Evolutionary conservation across 1,140 invertebrate genomes (phyloP).

Genomic region (Aphis gossypii): DNA sequence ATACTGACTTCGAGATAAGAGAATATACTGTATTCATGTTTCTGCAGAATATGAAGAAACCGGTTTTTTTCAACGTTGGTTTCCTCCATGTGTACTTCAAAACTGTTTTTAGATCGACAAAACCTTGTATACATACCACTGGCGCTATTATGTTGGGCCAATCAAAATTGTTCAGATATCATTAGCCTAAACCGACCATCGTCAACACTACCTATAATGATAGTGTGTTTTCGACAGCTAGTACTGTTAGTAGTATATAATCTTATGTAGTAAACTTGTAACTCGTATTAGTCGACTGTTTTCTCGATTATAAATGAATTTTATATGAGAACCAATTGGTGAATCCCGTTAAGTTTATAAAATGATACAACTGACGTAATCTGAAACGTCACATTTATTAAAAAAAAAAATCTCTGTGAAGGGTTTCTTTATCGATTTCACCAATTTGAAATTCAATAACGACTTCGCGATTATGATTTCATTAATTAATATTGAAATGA

Average conservation of each 20-base stretch:
- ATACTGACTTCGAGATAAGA: constrained; percentile 50
- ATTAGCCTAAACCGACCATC: background rate
- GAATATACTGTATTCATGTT: constrained; percentile 49
- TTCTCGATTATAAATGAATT: background rate
- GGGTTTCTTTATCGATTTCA: constrained; percentile 48
- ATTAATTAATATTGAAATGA: constrained; percentile 53
- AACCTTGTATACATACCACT: constrained; percentile 38
- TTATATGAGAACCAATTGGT: constrained; percentile 33
- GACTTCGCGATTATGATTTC: constrained; percentile 39
- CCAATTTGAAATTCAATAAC: constrained; percentile 51
- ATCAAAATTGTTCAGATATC: constrained; percentile 9
- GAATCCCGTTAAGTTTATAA: constrained; percentile 40
- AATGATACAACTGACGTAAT: background rate
- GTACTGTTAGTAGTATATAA: background rate
- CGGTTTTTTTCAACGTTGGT: constrained; percentile 44
- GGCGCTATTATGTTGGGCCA: constrained; percentile 23
- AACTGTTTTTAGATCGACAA: constrained; percentile 45
- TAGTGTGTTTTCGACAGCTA: constrained; percentile 3
- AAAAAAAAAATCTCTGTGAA: too few relatives aligned
- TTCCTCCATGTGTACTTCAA: constrained; percentile 39
- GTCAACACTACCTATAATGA: constrained; percentile 8
- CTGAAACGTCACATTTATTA: background rate
- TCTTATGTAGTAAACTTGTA: background rate
- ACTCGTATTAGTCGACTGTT: background rate
- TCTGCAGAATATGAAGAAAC: constrained; percentile 55